Base-by-base conservation (phyloP, 2,888 invertebrate species). In the Apotomis turbidana region DNA sequence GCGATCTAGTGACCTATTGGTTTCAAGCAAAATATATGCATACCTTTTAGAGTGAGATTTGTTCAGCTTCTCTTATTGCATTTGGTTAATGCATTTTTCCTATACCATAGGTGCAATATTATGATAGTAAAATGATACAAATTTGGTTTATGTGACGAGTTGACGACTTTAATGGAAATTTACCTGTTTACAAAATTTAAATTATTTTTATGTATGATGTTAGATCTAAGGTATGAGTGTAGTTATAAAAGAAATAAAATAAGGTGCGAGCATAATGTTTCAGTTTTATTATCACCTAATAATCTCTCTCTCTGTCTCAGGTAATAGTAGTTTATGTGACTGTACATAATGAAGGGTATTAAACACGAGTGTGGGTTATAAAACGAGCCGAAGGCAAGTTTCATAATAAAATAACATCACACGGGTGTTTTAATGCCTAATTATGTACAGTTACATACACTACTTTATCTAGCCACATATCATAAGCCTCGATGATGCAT, bases 101-200 rank as follows among this genome's bases (percentile, higher is more conserved):
- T 64, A 55, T 64, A 12, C 54, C 41, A 60, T 54, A 46, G 15
- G 62, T 71, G 71, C 71, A 71, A 58, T 68, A 71, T 62, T 64
- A 44, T 62, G 36, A 46, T 57, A 51, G 44, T 55, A 54, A 49
- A 67, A 71, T 13, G 10, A 46, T 27, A 69, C 52, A 41, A 58
- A 10, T 59, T 13, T 59, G 15, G 15, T 41, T 44, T 4, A 68
- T 46, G 60, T 38, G 27, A 41, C 44, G 41, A 41, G 6, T n/a
- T 52, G 13, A 49, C 9, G 49, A 49, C 49, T 49, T 49, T 9
- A 10, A 49, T 49, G 3, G 9, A 8, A 10, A 49, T 9, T 49
- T 44, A 27, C 9, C 49, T 49, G 6, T 49, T 49, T 49, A 49
- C 49, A 46, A 44, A 61, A 15, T 10, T 38, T n/a, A 13, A 15